Evolutionary conservation across 2,888 invertebrate genomes (phyloP).

Genomic region (Actias luna): DNA sequence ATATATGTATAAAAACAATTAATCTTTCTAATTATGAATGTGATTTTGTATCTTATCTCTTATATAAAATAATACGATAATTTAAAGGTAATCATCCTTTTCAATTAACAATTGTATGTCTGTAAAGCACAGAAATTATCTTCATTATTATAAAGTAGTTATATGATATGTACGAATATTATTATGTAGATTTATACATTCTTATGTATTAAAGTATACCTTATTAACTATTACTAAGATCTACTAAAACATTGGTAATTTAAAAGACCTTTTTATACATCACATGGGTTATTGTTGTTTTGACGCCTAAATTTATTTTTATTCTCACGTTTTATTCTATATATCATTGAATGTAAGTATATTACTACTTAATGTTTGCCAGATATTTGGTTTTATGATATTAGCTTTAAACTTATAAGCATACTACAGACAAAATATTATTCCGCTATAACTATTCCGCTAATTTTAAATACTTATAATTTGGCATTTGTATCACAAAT

Average conservation of each 20-base stretch:
- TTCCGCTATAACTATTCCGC: no score
- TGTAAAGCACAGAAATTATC: background rate
- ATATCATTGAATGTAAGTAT: no score
- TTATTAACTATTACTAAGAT: background rate
- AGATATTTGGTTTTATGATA: background rate
- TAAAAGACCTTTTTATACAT: no score
- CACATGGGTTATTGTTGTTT: no score
- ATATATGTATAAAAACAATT: background rate
- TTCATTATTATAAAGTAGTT: background rate
- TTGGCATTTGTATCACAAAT: no score
- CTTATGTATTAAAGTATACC: background rate
- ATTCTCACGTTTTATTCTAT: no score
- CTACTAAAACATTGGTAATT: background rate
- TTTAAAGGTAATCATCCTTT: conserved; percentile 3
- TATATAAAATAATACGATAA: background rate
- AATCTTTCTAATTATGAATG: background rate
- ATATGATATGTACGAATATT: background rate
- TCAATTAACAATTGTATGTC: background rate
- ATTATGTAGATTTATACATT: background rate
- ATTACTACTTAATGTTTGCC: background rate
- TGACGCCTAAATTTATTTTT: no score
- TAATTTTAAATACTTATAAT: no score
- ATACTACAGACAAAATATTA: no score
- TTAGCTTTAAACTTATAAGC: no score
- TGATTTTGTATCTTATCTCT: background rate